Evolutionary conservation across 2,797 vertebrate species (phyloP), one percentile per base, ranked within the genome.

Genomic region (Rhadinocentrus ornatus): DNA sequence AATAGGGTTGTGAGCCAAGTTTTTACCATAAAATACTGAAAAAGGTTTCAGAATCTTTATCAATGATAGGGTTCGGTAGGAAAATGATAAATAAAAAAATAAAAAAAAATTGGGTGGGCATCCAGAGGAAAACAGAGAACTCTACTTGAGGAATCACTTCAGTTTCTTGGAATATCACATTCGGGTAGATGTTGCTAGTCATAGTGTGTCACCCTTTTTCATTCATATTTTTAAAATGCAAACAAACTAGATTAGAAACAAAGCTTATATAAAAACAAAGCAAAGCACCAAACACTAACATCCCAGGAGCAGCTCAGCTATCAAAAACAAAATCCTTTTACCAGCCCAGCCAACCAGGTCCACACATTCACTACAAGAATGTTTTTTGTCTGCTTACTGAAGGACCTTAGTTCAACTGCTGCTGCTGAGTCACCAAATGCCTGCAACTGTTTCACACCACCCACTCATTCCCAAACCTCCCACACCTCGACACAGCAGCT

Each of bases 341-440:
- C 48, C 48, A 52, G 11, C n/a, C n/a, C 11, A 22, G n/a, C n/a
- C 16, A 52, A 52, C 48, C n/a, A 22, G 22, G n/a, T n/a, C 46
- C 7, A 50, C 46, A 22, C 22, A 66, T 62, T 27, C 26, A 6
- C 7, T 61, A 22, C 2, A 11, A 62, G n/a, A 54, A 53, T 15
- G 64, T 59, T 71, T 12, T 66, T 1, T 80, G 35, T 55, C 39
- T n/a, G 11, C 27, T 78, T 44, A 61, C 76, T 66, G 31, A 76
- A 2, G 31, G 54, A 61, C 64, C 67, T 66, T 44, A n/a, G 35
- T 71, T 73, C 4, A 10, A 13, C 59, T 46, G 5, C 18, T 61
- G 22, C 58, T 81, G 73, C 87, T 78, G 84, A 90, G 60, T 88
- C 87, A 84, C 77, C 65, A 69, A 46, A 75, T 61, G 57, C 58